phyloP scores from a whole-genome alignment of 2,888 invertebrate species.

The Xylocampa areola region DNA sequence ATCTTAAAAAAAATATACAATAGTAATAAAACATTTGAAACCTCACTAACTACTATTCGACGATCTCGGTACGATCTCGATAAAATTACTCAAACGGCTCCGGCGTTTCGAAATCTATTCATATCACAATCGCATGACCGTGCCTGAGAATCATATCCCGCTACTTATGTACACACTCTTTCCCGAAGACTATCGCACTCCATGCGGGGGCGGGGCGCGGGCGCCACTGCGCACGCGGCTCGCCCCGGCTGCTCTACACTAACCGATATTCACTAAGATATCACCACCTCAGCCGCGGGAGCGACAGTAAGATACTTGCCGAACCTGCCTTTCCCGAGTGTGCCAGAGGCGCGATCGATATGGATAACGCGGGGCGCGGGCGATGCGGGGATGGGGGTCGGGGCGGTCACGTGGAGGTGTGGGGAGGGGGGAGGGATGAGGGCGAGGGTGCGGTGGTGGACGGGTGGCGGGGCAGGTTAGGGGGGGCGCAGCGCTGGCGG shows the following conservation, averaged over 20 bases:
- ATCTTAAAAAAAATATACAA: slow-evolving; percentile 89
- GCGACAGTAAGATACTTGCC: slow-evolving; percentile 72
- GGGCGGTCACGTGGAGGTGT: slow-evolving; percentile 37
- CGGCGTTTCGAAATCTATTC: slow-evolving; percentile 88
- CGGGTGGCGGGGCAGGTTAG: slow-evolving; percentile 74
- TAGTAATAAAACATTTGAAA: slow-evolving; percentile 90
- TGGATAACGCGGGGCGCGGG: slow-evolving; percentile 78
- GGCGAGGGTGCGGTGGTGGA: slow-evolving; percentile 59
- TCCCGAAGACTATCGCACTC: slow-evolving; percentile 76
- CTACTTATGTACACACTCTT: slow-evolving; percentile 89
- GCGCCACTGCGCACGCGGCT: slow-evolving; percentile 55
- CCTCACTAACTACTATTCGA: slow-evolving; percentile 89
- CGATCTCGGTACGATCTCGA: slow-evolving; percentile 86
- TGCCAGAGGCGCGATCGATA: slow-evolving; percentile 83
- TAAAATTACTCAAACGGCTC: slow-evolving; percentile 87
- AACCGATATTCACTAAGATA: slow-evolving; percentile 80
- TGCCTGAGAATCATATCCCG: slow-evolving; percentile 88
- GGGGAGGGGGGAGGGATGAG: slow-evolving; percentile 33
- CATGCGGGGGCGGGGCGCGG: slow-evolving; percentile 65
- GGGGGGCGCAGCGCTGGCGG: slow-evolving; percentile 92
- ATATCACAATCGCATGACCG: slow-evolving; percentile 90
- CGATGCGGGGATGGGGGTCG: slow-evolving; percentile 60
- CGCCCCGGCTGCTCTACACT: slow-evolving; percentile 71
- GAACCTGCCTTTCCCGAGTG: slow-evolving; percentile 79
- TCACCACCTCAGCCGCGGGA: slow-evolving; percentile 78